Percentiles rank a stretch among this genome's conserved stretches.
phyloP scores from a whole-genome alignment of 2,888 invertebrate species.

The Ctenicera cuprea region DNA sequence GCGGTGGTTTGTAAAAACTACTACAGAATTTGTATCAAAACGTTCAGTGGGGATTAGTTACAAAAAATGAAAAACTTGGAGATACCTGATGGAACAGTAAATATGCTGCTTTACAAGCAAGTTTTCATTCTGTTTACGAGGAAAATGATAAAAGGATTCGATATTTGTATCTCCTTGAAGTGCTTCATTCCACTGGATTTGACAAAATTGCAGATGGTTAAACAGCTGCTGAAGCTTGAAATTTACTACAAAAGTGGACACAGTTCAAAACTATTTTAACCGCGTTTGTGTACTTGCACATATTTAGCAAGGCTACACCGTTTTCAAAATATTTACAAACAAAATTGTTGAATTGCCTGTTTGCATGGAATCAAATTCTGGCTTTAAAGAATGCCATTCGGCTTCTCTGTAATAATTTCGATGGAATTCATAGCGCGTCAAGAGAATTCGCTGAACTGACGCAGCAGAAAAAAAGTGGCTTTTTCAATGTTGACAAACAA shows the following conservation, averaged over 20 bases:
- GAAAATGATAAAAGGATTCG: not conserved
- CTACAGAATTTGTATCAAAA: no score
- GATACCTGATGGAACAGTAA: slow-evolving; percentile 2
- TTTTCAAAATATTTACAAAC: not conserved
- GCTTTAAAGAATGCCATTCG: not conserved
- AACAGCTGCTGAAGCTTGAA: not conserved
- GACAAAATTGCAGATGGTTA: not conserved
- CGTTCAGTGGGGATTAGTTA: not conserved
- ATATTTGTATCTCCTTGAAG: not conserved
- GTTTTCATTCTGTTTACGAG: not conserved
- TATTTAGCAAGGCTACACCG: not conserved
- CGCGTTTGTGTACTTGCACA: not conserved
- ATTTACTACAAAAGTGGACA: not conserved
- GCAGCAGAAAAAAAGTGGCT: slow-evolving; percentile 1
- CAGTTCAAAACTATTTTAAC: not conserved
- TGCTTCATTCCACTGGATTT: not conserved
- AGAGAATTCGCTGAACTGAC: not conserved
- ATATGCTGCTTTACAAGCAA: not conserved
- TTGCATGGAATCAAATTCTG: slow-evolving; percentile 1
- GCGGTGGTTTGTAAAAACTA: no score
- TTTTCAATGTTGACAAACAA: not conserved
- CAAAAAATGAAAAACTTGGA: not conserved
- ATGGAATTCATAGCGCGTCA: not conserved
- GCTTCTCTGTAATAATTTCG: not conserved
- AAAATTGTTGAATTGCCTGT: not conserved